phyloP scores from a whole-genome alignment of 2,113 vertebrate genomes.

The Athene noctua region DNA sequence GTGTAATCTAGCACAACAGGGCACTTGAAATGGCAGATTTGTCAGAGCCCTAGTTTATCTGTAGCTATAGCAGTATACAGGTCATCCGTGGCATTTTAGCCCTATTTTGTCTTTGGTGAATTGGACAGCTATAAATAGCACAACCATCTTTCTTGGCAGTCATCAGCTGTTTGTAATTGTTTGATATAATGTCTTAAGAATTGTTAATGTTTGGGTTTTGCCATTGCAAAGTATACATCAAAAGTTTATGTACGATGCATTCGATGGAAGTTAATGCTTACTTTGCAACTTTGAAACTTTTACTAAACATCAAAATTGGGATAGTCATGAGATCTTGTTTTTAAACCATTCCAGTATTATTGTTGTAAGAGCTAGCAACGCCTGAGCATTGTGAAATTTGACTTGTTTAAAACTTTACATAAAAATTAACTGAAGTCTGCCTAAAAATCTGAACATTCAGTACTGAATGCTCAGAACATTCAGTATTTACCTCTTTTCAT shows the following conservation, averaged over 20 bases:
- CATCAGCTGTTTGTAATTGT: no score
- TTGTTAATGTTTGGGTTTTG: not conserved
- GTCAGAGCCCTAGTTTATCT: not conserved
- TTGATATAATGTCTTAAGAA: not conserved
- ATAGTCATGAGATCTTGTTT: not conserved
- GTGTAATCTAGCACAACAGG: not conserved
- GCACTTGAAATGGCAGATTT: not conserved
- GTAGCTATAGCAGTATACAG: not conserved
- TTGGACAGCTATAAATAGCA: not conserved
- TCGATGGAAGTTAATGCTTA: not conserved
- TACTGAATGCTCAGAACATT: not conserved
- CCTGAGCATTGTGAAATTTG: not conserved
- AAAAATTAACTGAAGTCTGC: not conserved
- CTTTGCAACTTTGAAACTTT: not conserved
- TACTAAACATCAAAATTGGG: not conserved
- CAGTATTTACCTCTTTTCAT: not conserved
- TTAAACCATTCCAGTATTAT: not conserved
- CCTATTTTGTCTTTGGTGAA: not conserved
- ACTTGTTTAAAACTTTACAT: not conserved
- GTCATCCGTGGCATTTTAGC: not conserved
- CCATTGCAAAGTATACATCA: not conserved
- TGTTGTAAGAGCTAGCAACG: not conserved
- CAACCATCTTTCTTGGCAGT: not conserved
- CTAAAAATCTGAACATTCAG: not conserved
- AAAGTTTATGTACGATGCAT: not conserved